These are phyloP conservation scores for Crocodylus rhombifer DNA, from an alignment of 2,797 vertebrate species.

Conservation along the genomic window DNA sequence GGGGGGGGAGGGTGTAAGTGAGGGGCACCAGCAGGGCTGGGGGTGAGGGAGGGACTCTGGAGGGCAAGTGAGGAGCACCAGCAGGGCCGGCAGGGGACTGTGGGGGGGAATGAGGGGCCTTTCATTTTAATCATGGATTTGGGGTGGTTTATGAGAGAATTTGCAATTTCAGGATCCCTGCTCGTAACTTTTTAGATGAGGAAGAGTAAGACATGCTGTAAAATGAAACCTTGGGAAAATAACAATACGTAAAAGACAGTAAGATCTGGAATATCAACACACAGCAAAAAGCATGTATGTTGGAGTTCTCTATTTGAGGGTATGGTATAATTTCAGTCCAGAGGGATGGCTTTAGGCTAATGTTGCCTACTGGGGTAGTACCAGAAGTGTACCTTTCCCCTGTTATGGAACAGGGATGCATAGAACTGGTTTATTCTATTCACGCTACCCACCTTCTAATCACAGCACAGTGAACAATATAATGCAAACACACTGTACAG, in stretches of 20 bases:
- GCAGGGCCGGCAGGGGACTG: too few relatives aligned
- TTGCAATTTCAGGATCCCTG: too few relatives aligned
- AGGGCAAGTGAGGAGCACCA: too few relatives aligned
- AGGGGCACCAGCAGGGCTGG: too few relatives aligned
- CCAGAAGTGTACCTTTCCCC: not conserved
- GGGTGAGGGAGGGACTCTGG: too few relatives aligned
- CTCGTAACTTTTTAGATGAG: not conserved
- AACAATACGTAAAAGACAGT: not conserved
- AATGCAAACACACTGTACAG: not conserved
- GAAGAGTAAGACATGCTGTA: not conserved
- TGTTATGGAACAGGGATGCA: not conserved
- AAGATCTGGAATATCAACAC: not conserved
- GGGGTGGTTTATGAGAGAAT: too few relatives aligned
- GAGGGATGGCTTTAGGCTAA: not conserved
- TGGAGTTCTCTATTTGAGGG: not conserved
- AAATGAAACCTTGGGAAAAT: not conserved
- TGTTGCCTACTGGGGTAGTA: not conserved
- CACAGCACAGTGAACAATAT: not conserved
- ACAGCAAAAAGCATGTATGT: not conserved
- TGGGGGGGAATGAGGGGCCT: too few relatives aligned
- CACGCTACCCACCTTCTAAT: not conserved
- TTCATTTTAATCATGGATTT: too few relatives aligned
- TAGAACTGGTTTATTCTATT: not conserved
- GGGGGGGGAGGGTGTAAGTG: too few relatives aligned
- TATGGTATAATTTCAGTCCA: not conserved